phyloP scores from a whole-genome alignment of 2,888 invertebrate genomes.

The Syritta pipiens region DNA sequence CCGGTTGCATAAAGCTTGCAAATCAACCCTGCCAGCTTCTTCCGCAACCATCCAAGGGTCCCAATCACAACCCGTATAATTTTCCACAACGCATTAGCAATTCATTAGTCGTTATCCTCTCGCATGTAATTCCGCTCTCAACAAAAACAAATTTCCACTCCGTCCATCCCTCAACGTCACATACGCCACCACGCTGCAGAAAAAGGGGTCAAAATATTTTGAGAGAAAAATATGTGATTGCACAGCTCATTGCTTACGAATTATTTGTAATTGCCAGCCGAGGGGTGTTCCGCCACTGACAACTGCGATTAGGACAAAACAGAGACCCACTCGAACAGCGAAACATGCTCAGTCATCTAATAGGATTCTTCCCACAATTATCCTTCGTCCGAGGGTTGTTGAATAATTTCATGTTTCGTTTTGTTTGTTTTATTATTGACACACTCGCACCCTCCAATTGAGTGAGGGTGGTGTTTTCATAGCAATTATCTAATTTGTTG shows the following conservation, averaged over 20 bases:
- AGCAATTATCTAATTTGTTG: conserved; percentile 14
- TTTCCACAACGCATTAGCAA: too few relatives aligned
- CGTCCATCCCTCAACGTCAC: too few relatives aligned
- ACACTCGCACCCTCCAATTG: background rate
- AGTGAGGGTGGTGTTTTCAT: conserved; percentile 10
- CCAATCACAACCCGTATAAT: too few relatives aligned
- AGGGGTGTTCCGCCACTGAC: background rate
- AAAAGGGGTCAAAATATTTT: background rate
- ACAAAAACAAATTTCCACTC: too few relatives aligned
- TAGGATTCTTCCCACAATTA: conserved; percentile 22
- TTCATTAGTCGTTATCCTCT: too few relatives aligned
- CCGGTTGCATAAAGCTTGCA: too few relatives aligned
- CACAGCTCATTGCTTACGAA: conserved; percentile 12
- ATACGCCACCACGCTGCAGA: too few relatives aligned
- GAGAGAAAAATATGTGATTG: background rate
- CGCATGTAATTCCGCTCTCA: too few relatives aligned
- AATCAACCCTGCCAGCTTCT: too few relatives aligned
- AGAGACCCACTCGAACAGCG: background rate
- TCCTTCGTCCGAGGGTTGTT: conserved; percentile 10
- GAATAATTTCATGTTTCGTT: conserved; percentile 11
- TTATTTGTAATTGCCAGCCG: background rate
- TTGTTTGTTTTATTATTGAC: conserved; percentile 17
- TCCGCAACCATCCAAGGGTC: too few relatives aligned
- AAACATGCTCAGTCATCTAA: conserved; percentile 31
- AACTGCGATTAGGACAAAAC: conserved; percentile 4